Evolutionary conservation across 2,888 invertebrate species (phyloP).

Genomic region (Cantharis lateralis): DNA sequence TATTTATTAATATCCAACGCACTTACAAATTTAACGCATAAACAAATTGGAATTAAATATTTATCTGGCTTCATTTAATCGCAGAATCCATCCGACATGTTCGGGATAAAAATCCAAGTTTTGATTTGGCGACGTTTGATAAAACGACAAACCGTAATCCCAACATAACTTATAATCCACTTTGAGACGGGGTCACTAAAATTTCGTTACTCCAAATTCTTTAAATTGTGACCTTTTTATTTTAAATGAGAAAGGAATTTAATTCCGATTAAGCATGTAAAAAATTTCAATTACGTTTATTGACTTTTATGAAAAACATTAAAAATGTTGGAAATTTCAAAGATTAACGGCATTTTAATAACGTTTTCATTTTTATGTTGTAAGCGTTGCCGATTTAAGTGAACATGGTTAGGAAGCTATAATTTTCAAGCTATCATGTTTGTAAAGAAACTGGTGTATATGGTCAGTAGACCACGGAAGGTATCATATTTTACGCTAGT

Average conservation of each 20-base stretch:
- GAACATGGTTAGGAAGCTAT: conserved; percentile 22
- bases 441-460: conserved; percentile 19
- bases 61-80: neutral
- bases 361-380: conserved; percentile 15
- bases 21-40: neutral
- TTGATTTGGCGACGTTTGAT: neutral
- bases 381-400: neutral
- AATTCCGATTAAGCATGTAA: conserved; percentile 11
- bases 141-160: neutral
- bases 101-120: neutral
- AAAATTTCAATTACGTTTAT: neutral
- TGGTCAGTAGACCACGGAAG: conserved; percentile 19
- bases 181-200: neutral
- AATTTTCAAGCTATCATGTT: conserved; percentile 20
- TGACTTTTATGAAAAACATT: neutral
- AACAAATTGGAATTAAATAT: neutral
- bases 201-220: neutral
- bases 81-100: neutral
- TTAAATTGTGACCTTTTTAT: neutral
- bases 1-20: neutral
- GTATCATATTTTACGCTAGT: conserved; percentile 20
- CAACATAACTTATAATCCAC: neutral
- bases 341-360: neutral
- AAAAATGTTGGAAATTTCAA: neutral
- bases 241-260: neutral